Base-by-base conservation (phyloP, 2,797 vertebrate species). In the Nyctibius grandis region DNA sequence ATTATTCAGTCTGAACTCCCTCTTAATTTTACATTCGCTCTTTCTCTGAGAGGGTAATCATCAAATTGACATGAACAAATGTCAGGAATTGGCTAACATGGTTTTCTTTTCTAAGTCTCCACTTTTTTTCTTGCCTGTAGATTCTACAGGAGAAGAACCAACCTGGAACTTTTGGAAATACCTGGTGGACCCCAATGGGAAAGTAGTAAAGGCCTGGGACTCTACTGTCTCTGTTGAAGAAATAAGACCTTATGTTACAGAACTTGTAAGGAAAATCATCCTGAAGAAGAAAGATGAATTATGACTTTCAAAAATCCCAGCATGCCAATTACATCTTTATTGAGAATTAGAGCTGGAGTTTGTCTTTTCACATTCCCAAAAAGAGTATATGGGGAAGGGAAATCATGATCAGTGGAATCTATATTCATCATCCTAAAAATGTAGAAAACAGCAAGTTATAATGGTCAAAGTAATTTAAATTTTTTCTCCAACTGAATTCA, bases 131-230 rank as follows among this genome's bases (percentile, higher is more conserved):
- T 25, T 3, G 11, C 33, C 26, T 70, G 28, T 91, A 99, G 99
- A 99, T 34, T 97, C 98, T 20, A 98, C 98, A 72, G 98, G 98
- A 80, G 98, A 99, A 94, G 99, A 99, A 93, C 99, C 99, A 36
- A 98, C 99, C 93, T 99, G 99, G 99, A 99, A 99, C 94, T 99
- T 99, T 98, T 99, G 99, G 99, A 99, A 99, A 96, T 99, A 99
- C 91, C 98, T 99, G 5, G 97, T 99, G 23, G 98, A 98, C 50
- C 98, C 99, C 6, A 98, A 98, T n/a, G 99, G 99, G 16, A 98
- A 98, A 75, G 99, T 98, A 56, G 98, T 99, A 48, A 98, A 98
- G 19, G 98, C 98, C 1, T 99, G 99, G 99, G 99, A 99, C 61
- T 99, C 99, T 14, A 97, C 98, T 3, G 98, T 99, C 63, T 94